Conservation (phyloP, 2,113 vertebrate species). For the Mirounga angustirostris region DNA sequence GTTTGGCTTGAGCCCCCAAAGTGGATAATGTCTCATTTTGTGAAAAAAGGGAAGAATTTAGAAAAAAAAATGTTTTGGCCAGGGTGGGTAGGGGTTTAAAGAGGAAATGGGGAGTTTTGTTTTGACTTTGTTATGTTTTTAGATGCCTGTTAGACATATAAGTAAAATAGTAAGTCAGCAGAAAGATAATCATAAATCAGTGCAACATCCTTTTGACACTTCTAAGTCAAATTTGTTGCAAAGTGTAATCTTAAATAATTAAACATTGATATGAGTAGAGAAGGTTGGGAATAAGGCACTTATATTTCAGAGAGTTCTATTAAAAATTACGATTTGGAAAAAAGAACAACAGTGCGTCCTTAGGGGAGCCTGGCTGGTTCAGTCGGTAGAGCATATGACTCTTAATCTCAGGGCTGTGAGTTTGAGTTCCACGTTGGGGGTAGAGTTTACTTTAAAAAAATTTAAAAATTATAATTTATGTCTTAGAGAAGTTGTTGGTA, state of each 20-base stretch:
- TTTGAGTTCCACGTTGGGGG: background rate
- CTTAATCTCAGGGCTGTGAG: background rate
- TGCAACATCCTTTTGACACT: background rate
- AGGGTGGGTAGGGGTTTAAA: background rate
- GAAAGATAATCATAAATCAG: background rate
- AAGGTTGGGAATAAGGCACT: background rate
- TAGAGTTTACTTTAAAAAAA: background rate
- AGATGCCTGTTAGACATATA: background rate
- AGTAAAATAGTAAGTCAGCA: background rate
- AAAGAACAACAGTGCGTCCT: background rate
- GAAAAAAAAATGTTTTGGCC: background rate
- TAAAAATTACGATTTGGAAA: background rate
- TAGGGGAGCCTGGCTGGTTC: background rate
- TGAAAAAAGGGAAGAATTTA: background rate
- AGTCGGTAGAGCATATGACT: background rate
- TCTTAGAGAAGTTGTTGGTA: background rate
- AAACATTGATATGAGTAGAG: background rate
- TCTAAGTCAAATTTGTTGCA: background rate
- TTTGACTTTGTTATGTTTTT: background rate
- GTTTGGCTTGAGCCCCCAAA: background rate
- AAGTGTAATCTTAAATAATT: background rate
- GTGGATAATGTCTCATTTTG: background rate
- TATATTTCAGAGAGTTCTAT: background rate
- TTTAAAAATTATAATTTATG: background rate
- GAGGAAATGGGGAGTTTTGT: background rate